Conservation (phyloP, 2,888 invertebrate genomes). For the Lysandra bellargus region DNA sequence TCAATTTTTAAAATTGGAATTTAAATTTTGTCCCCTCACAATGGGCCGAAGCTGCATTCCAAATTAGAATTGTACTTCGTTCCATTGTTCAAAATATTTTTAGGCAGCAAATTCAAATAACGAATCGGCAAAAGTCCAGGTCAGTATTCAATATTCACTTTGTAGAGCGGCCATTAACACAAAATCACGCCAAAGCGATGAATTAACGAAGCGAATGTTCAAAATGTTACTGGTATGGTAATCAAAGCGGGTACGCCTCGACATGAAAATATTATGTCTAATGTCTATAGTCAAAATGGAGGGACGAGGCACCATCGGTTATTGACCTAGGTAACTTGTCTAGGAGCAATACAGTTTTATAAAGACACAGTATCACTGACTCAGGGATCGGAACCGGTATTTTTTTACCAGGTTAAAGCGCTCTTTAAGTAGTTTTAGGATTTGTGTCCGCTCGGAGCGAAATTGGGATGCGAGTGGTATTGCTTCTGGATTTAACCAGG, state of each 20-base stretch:
- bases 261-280: too few species aligned
- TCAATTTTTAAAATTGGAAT: neutral
- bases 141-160: neutral
- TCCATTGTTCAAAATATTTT: slow-evolving; percentile 5
- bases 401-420: too few species aligned
- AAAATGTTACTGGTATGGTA: neutral
- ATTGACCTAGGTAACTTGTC: too few species aligned
- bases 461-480: too few species aligned
- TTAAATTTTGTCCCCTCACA: neutral
- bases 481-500: too few species aligned
- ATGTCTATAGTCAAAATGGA: too few species aligned
- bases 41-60: neutral
- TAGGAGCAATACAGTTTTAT: too few species aligned
- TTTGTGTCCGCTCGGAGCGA: too few species aligned
- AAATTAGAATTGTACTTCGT: neutral
- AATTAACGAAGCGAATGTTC: neutral
- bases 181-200: neutral
- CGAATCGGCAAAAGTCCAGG: neutral
- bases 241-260: neutral
- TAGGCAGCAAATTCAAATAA: neutral
- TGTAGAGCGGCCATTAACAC: neutral
- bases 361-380: too few species aligned
- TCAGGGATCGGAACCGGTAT: too few species aligned
- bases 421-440: too few species aligned
- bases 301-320: too few species aligned